Evolutionary conservation across 2,113 vertebrate species (phyloP), one percentile per base, ranked within the genome.

Genomic region (Reinhardtius hippoglossoides): DNA sequence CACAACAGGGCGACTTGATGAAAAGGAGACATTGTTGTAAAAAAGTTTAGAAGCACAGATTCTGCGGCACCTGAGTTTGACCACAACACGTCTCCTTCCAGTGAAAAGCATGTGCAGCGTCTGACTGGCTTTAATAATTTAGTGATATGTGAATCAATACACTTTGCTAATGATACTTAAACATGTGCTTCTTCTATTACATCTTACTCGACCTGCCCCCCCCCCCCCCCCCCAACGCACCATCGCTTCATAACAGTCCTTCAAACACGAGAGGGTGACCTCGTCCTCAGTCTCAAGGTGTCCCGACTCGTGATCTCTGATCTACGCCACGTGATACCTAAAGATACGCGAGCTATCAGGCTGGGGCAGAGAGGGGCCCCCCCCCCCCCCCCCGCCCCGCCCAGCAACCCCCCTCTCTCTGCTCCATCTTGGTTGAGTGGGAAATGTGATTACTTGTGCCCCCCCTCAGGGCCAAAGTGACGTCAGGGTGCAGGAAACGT

Each of bases 361-460:
- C 27, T 35, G 42, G 42, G 42, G n/a, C n/a, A n/a, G n/a, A n/a
- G n/a, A 9, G 42, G 42, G 71, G 65, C 37, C 16, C 14, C 35
- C 0, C 4, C 54, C 52, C 13, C 46, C 12, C 21, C 1, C 16
- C 26, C 27, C 5, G 56, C 14, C 50, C 2, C 1, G 26, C 4
- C 46, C 52, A 13, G 46, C 12, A 18, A 1, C 20, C 26, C 27
- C 5, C 7, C 68, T 79, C 74, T 74, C 57, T 72, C 68, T 42
- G 54, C 21, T 0, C 63, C 4, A 60, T 54, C 26, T 42, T 35
- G 6, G 40, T 65, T 3, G 67, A 76, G 71, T 64, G 54, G 76
- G 83, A 70, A 81, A 83, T 71, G 82, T 76, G 80, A 82, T 87
- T 77, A 84, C 56, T 31, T 6, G 66, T 12, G 46, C 69, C 78